Conservation (phyloP, 2,113 vertebrate species). For the Pitta sordida region DNA sequence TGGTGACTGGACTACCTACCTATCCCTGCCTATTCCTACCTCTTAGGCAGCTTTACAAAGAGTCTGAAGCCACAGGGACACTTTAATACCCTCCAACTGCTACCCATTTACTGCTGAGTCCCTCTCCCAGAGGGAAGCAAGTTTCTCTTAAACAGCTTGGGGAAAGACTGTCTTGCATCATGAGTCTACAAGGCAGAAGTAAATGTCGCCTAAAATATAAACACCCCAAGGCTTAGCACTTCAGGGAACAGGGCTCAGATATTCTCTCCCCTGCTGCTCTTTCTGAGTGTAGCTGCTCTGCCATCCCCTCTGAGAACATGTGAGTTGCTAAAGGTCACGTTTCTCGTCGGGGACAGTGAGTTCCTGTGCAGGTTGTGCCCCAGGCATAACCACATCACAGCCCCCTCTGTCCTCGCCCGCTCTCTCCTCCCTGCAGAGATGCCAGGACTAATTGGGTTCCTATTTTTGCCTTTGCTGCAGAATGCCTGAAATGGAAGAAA, state of each 20-base stretch:
- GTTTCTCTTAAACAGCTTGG: neutral
- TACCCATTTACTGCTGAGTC: neutral
- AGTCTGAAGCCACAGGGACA: neutral
- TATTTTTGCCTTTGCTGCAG: constrained; percentile 30
- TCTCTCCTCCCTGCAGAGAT: constrained; percentile 7
- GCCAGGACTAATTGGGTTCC: neutral
- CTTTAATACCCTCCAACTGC: neutral
- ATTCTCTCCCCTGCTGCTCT: neutral
- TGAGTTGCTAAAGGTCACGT: neutral
- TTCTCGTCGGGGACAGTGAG: neutral
- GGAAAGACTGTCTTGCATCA: neutral
- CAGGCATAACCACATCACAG: neutral
- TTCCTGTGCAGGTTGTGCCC: neutral
- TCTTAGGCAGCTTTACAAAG: neutral
- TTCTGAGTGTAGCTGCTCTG: neutral
- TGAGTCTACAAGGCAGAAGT: neutral
- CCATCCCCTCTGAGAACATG: neutral
- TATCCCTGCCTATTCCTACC: neutral
- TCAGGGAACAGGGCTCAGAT: neutral
- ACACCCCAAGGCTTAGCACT: neutral
- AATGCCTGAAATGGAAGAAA: constrained; percentile 25
- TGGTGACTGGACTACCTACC: neutral
- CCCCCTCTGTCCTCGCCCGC: neutral
- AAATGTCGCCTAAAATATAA: neutral
- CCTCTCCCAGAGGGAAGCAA: neutral